Evolutionary conservation across 2,113 vertebrate genomes (phyloP), one percentile per base, ranked within the genome.

Genomic region (Plecturocebus donacophilus): DNA sequence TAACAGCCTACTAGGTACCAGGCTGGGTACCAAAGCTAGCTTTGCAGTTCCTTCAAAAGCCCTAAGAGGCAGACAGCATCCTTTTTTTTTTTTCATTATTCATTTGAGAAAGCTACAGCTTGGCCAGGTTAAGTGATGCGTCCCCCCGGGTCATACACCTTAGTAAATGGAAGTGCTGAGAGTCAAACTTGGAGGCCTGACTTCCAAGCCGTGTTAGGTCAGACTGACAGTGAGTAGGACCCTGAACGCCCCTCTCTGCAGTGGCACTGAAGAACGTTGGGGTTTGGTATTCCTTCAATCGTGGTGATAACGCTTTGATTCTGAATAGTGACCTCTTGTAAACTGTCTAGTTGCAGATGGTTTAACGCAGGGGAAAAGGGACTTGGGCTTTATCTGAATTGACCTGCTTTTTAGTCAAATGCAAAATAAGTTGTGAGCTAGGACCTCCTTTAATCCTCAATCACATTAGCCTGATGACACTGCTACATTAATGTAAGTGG

Each of bases 401-500:
- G 14, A 87, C 84, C 87, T 76, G 90, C 80, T 90, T 96, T 77
- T 54, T 40, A 35, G 81, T n/a, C 42, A 95, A 68, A 66, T 35
- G 42, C 83, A 49, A 83, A 87, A 52, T 71, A 47, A 40, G 35
- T 45, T 68, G 52, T 35, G 64, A 90, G 40, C 47, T 0, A 0
- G 30, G 70, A 68, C 52, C 73, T 35, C 64, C 73, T 79, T 27
- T 82, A 97, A 92, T 81, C 96, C 86, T 40, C 49, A 2, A 42
- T 76, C 77, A 61, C 81, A 81, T 96, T 92, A 97, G 96, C 71
- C 92, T n/a, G 87, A 45, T 79, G 90, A 68, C 76, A 35, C 96
- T 82, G 96, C 97, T 95, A 75, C 93, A 84, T 97, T 98, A 91
- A 90, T 96, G 92, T 98, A 96, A 98, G 98, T 98, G 98, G 98